A percentile compares a stretch with the other conserved stretches of the same genome.
Conservation (phyloP, 2,113 vertebrate genomes). For the Corythaixoides concolor region DNA sequence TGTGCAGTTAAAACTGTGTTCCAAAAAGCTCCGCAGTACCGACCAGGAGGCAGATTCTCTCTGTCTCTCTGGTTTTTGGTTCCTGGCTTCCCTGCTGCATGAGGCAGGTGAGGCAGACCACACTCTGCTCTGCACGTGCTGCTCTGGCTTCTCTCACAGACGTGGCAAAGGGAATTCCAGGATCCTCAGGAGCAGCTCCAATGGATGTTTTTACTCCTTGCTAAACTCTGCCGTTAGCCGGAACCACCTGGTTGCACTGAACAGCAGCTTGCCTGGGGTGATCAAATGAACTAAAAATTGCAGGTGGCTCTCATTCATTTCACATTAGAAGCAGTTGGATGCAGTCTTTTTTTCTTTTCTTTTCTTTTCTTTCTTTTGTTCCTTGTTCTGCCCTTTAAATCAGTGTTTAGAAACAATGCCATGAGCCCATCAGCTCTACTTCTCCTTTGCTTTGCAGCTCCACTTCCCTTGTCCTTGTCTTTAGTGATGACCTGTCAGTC, state of each 20-base stretch:
- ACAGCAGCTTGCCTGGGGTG: background rate
- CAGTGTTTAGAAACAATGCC: background rate
- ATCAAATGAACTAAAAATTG: background rate
- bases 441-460: background rate
- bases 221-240: background rate
- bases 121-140: background rate
- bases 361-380: background rate
- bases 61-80: background rate
- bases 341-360: too few relatives aligned
- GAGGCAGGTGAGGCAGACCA: background rate
- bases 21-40: background rate
- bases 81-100: background rate
- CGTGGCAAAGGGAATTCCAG: background rate
- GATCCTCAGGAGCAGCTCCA: background rate
- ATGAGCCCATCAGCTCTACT: rapidly evolving
- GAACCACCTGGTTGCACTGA: background rate
- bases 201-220: background rate
- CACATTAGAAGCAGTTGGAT: background rate
- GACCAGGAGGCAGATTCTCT: background rate
- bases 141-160: background rate
- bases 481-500: background rate
- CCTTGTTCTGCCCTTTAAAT: background rate
- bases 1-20: background rate
- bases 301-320: background rate
- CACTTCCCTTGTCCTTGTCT: background rate